These are phyloP conservation scores for Tribolium castaneum DNA, from an alignment of 1,140 invertebrate genomes.

Conservation along the genomic window DNA sequence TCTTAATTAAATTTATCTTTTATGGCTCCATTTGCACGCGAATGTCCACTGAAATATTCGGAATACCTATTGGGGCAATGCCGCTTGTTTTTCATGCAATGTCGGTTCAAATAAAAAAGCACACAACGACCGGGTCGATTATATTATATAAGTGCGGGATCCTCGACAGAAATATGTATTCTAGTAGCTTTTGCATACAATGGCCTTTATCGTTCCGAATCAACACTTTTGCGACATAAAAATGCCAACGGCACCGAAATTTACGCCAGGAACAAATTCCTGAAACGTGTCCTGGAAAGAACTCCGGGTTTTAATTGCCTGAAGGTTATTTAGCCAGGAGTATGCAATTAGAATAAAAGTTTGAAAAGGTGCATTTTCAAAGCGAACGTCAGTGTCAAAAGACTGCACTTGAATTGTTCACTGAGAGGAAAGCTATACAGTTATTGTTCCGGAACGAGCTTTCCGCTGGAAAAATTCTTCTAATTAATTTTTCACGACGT, in stretches of 20 bases:
- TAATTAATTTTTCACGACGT: conserved; percentile 28
- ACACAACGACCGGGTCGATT: conserved; percentile 7
- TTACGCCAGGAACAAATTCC: conserved; percentile 20
- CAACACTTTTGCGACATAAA: conserved; percentile 53
- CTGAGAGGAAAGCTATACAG: conserved; percentile 3
- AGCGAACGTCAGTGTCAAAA: neutral
- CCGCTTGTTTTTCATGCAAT: conserved; percentile 25
- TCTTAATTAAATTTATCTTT: conserved; percentile 55
- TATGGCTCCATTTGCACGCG: conserved; percentile 52
- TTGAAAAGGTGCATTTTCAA: conserved; percentile 14
- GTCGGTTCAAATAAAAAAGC: conserved; percentile 1
- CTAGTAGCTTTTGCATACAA: conserved; percentile 57
- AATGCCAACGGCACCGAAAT: conserved; percentile 16
- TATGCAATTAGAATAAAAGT: conserved; percentile 10
- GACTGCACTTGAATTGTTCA: conserved; percentile 10
- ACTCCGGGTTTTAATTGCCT: conserved; percentile 2
- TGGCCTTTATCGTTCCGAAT: conserved; percentile 52
- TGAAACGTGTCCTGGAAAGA: conserved; percentile 6
- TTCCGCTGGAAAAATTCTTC: neutral
- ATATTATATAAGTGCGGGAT: conserved; percentile 27
- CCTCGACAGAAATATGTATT: conserved; percentile 58
- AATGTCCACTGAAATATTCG: conserved; percentile 39
- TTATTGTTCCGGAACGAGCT: neutral
- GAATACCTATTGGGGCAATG: conserved; percentile 10
- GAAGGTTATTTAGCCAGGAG: conserved; percentile 1